phyloP scores from a whole-genome alignment of 1,140 invertebrate genomes.

The Hesperophylax magnus region DNA sequence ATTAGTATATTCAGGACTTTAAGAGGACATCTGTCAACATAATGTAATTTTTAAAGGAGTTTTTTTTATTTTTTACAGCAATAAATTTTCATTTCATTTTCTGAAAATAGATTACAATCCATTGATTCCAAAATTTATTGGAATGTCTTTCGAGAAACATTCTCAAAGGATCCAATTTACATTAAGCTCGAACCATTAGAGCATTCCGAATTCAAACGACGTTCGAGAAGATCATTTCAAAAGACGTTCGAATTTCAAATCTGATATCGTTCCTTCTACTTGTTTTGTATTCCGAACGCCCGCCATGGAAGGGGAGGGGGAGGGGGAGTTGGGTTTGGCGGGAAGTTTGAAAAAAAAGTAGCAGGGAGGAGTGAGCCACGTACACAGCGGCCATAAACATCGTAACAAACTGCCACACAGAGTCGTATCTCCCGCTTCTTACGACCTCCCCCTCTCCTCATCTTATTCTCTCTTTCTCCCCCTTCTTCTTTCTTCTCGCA shows the following conservation, averaged over 20 bases:
- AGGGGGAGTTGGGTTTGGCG: neutral
- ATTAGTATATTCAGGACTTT: too few species aligned
- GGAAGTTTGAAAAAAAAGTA: conserved; percentile 64
- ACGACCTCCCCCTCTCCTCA: conserved; percentile 63
- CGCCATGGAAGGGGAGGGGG: neutral
- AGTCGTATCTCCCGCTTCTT: conserved; percentile 70
- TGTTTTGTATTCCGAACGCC: conserved; percentile 62
- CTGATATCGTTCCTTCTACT: conserved; percentile 56
- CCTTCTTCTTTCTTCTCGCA: too few species aligned
- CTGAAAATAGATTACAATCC: neutral
- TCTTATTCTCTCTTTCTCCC: neutral
- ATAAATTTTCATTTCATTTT: too few species aligned
- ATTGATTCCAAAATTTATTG: neutral
- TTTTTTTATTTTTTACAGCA: too few species aligned
- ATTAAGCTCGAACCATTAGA: conserved; percentile 2
- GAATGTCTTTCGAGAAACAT: conserved; percentile 1
- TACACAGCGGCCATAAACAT: conserved; percentile 66
- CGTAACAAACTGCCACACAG: conserved; percentile 70
- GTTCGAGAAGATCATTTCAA: conserved; percentile 23
- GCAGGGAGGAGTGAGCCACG: conserved; percentile 56
- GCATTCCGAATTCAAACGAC: conserved; percentile 14
- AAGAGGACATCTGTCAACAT: too few species aligned
- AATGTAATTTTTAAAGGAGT: too few species aligned
- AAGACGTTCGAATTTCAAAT: conserved; percentile 31
- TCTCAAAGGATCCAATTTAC: conserved; percentile 21